These are phyloP conservation scores for Lanistes nyassanus DNA, from an alignment of 1,140 invertebrate genomes.

Conservation along the genomic window DNA sequence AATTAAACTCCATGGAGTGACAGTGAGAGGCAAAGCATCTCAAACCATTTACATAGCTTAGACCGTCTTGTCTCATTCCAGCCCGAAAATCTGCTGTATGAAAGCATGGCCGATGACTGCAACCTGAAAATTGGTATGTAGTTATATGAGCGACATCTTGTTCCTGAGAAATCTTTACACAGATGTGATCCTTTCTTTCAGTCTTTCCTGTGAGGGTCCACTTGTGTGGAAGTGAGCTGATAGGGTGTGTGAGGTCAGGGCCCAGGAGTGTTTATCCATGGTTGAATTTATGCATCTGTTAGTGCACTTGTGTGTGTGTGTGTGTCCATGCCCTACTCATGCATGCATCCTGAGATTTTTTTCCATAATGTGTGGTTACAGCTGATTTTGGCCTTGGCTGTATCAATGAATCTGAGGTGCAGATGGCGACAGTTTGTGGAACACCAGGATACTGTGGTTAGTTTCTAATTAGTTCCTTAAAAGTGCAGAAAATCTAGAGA, in stretches of 20 bases:
- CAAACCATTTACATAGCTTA: neutral
- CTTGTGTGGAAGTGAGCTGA: neutral
- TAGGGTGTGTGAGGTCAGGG: neutral
- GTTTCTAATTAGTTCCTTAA: neutral
- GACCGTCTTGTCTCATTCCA: conserved; percentile 41
- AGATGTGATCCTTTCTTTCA: neutral
- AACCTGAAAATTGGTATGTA: conserved; percentile 66
- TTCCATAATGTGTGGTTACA: conserved; percentile 32
- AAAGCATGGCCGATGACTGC: conserved; percentile 64
- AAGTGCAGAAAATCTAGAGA: too few species aligned
- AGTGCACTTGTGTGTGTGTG: neutral
- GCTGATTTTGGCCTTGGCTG: conserved; percentile 70
- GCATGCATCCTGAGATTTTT: neutral
- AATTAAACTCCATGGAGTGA: too few species aligned
- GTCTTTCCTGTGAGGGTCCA: neutral
- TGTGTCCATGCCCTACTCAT: neutral
- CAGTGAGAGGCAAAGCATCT: too few species aligned
- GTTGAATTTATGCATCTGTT: neutral
- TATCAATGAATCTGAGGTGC: conserved; percentile 57
- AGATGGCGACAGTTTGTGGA: conserved; percentile 67
- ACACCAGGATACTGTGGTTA: conserved; percentile 67
- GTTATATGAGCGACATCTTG: too few species aligned
- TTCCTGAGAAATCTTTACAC: too few species aligned
- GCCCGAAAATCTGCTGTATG: conserved; percentile 71
- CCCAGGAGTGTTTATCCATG: neutral